Evolutionary conservation across 2,888 invertebrate genomes (phyloP).

Genomic region (Synanthedon myopaeformis): DNA sequence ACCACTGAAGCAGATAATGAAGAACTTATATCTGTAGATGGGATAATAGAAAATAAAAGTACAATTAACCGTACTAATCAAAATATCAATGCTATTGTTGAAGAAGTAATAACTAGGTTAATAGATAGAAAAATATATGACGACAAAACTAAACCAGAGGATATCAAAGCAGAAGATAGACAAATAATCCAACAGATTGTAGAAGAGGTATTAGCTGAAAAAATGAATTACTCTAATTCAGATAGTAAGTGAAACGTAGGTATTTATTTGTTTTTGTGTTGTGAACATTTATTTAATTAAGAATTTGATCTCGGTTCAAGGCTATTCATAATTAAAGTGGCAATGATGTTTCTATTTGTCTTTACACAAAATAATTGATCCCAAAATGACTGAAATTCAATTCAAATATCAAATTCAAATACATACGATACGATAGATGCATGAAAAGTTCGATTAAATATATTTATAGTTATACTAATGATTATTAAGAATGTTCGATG

Average conservation of each 20-base stretch:
- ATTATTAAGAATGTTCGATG: no score
- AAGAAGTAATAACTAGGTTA: conserved; percentile 56
- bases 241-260: conserved; percentile 17
- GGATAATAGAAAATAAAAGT: conserved; percentile 6
- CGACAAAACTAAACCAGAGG: conserved; percentile 62
- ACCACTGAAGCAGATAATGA: conserved; percentile 5
- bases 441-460: no score
- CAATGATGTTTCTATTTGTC: conserved; percentile 2
- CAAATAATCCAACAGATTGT: conserved; percentile 58
- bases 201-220: conserved; percentile 56
- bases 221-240: conserved; percentile 42
- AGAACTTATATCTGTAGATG: conserved; percentile 1
- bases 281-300: conserved; percentile 1
- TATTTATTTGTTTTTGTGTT: conserved; percentile 1
- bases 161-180: conserved; percentile 54
- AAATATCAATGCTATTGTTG: conserved; percentile 56
- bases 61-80: conserved; percentile 29
- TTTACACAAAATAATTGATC: background rate
- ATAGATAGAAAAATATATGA: conserved; percentile 67
- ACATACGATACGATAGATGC: no score
- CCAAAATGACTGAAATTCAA: no score
- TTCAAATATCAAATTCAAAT: no score
- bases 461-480: no score
- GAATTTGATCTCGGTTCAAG: conserved; percentile 5
- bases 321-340: background rate